Evolutionary conservation across 2,888 invertebrate species (phyloP), one percentile per base, ranked within the genome.

Genomic region (Megamerina dolium): DNA sequence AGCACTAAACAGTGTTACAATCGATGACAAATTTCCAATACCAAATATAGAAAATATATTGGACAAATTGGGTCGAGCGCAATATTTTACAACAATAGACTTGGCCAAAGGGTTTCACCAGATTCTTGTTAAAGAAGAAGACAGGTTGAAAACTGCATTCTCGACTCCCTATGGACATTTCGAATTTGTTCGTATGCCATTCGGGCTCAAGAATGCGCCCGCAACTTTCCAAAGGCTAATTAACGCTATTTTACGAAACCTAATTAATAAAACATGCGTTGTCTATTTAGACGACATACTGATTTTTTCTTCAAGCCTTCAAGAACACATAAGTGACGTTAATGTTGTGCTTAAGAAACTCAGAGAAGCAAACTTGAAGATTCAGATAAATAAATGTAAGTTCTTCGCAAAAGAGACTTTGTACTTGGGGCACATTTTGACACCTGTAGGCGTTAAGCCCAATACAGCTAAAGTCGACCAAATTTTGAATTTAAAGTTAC

Each of bases 131-230:
- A n/a, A n/a, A n/a, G n/a, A n/a, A n/a, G 57, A 45, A 44, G 46
- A 48, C 14, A 46, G 26, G 38, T 46, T 39, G 45, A 57, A 46
- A 49, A 54, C 48, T 26, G 50, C 47, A 26, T 51, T 54, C 45
- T 47, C 49, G 20, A 50, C 49, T 13, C 37, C 45, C 30, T 35
- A 32, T 17, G 48, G 45, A 16, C 43, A 43, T 38, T 48, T 29
- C 32, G 45, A 36, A 50, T 49, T 46, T 41, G 5, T 37, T 14
- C n/a, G 16, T 10, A 36, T 36, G 23, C 45, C 37, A 29, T 37
- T n/a, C n/a, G n/a, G n/a, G n/a, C n/a, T n/a, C n/a, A n/a, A n/a
- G n/a, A n/a, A n/a, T n/a, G n/a, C n/a, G 14, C 9, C 18, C 8
- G 8, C 16, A 29, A 29, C 29, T n/a, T 37, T 37, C 18, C 29